A percentile compares a stretch with the other conserved stretches of the same genome.
These are phyloP conservation scores for Myotis findleyi DNA, from an alignment of 2,797 vertebrate genomes.

Conservation along the genomic window DNA sequence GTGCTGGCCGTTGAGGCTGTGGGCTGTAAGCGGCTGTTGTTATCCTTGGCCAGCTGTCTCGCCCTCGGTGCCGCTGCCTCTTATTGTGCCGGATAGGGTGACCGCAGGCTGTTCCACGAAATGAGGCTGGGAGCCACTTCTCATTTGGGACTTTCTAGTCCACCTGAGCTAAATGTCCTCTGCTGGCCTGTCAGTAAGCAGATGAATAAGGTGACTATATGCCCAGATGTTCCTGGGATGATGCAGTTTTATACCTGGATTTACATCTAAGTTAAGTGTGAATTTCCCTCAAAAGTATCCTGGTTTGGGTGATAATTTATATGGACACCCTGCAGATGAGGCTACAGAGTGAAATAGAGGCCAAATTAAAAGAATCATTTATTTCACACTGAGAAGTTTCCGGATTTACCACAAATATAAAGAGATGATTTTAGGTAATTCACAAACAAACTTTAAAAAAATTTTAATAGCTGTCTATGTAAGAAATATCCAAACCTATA, in stretches of 20 bases:
- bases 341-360: not conserved
- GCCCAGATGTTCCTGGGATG: not conserved
- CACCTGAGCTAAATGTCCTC: too few relatives aligned
- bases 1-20: too few relatives aligned
- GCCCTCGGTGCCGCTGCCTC: too few relatives aligned
- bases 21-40: too few relatives aligned
- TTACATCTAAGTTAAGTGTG: not conserved
- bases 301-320: not conserved
- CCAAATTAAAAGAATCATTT: slow-evolving; percentile 7
- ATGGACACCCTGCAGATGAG: not conserved
- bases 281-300: not conserved
- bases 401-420: not conserved
- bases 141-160: too few relatives aligned
- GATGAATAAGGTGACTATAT: not conserved
- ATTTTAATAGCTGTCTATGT: not conserved
- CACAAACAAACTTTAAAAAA: not conserved
- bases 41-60: too few relatives aligned
- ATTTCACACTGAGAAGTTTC: slow-evolving; percentile 9
- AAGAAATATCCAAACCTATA: not conserved
- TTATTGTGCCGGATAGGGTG: too few relatives aligned
- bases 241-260: not conserved
- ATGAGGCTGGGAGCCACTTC: too few relatives aligned
- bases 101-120: too few relatives aligned
- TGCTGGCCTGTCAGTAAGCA: not conserved
- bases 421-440: not conserved